A percentile compares a stretch with the other conserved stretches of the same genome.
Conservation (phyloP, 2,113 vertebrate species). For the Regulus satrapa region DNA sequence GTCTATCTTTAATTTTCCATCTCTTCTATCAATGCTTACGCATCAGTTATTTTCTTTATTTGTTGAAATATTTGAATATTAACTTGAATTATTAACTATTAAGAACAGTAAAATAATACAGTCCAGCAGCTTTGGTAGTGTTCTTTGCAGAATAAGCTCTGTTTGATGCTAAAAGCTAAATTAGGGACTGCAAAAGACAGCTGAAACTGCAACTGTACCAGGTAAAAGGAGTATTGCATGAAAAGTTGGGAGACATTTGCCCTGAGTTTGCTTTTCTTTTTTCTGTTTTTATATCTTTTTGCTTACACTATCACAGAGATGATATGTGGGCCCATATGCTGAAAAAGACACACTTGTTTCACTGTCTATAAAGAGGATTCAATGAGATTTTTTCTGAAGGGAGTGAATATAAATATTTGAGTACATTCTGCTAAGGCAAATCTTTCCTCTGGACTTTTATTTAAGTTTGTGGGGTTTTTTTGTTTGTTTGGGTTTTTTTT, state of each 20-base stretch:
- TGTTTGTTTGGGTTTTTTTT: too few relatives aligned
- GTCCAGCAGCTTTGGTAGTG: neutral
- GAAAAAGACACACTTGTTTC: neutral
- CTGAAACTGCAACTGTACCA: neutral
- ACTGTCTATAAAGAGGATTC: neutral
- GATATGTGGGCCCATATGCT: neutral
- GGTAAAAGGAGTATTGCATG: neutral
- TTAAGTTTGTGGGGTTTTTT: too few relatives aligned
- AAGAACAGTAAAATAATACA: neutral
- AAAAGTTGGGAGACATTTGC: neutral
- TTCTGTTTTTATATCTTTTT: neutral
- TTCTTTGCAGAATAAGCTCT: neutral
- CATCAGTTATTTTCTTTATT: neutral
- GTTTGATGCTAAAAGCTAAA: neutral
- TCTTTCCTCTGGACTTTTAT: neutral
- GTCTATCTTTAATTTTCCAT: neutral
- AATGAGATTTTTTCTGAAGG: neutral
- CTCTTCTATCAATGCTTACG: neutral
- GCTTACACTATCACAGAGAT: neutral
- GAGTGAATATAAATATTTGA: neutral
- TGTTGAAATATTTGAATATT: too few relatives aligned
- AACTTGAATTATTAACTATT: neutral
- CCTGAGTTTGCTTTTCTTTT: neutral
- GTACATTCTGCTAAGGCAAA: neutral
- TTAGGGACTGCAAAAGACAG: neutral